Evolutionary conservation across 2,888 invertebrate species (phyloP).

Genomic region (Diarsia mendica): DNA sequence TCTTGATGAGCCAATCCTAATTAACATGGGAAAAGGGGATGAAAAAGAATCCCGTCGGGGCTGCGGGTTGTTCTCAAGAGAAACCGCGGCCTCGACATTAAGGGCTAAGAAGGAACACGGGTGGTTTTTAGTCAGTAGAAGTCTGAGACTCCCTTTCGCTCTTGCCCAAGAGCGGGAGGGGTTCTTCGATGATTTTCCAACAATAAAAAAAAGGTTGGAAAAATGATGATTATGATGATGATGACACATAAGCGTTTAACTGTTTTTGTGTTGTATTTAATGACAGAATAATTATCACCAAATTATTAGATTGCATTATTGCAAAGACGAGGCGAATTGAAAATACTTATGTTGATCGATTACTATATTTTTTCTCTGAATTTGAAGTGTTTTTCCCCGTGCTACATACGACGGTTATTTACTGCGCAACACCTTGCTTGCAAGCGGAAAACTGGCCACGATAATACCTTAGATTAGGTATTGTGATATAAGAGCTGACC

Average conservation of each 20-base stretch:
- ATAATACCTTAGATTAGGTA: constrained; percentile 19
- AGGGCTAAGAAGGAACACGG: no score
- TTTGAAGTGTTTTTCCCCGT: constrained; percentile 5
- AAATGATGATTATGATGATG: no score
- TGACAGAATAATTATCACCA: background rate
- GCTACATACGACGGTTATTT: background rate
- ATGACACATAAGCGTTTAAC: background rate
- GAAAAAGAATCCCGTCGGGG: no score
- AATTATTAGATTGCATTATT: background rate
- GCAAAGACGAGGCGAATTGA: background rate
- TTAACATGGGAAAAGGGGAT: no score
- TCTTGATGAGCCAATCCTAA: no score
- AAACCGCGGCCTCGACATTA: no score
- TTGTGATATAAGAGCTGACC: constrained; percentile 38
- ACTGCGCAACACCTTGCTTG: background rate
- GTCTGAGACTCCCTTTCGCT: no score
- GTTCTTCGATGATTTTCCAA: no score
- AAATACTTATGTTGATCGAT: background rate
- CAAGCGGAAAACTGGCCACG: constrained; percentile 36
- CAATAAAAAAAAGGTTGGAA: no score
- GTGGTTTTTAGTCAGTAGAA: no score
- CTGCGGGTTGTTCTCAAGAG: no score
- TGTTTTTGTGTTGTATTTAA: background rate
- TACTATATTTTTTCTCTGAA: background rate
- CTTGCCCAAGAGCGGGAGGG: no score